Base-by-base conservation (phyloP, 1,140 invertebrate genomes). In the Chymomyza costata region DNA sequence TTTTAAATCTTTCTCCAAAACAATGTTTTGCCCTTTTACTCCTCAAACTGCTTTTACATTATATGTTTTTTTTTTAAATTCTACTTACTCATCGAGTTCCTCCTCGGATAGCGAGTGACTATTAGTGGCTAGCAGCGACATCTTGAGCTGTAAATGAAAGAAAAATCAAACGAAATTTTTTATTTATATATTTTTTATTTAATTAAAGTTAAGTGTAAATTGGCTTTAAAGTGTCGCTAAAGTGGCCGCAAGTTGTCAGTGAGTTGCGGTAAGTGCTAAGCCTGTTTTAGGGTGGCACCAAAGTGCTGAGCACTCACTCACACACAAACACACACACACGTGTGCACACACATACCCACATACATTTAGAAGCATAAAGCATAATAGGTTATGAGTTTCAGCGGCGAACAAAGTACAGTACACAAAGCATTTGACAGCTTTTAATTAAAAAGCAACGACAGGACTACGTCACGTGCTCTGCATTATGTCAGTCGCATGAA, bases 51-150 rank as follows among this genome's bases (percentile, higher is more conserved):
- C n/a, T n/a, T n/a, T n/a, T n/a, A n/a, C n/a, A n/a, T n/a, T 28
- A 28, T 28, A 28, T 38, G 18, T 19, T 16, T 37, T 31, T 6
- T 31, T 16, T 28, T 28, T 32, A 16, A 8, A 8, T 17, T 40
- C 28, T 62, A 88, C 87, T 88, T 83, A 88, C 87, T 88, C 87
- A 65, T 88, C 87, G 47, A 85, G 58, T 68, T 87, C 87, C 70
- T 88, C 87, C 54, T 88, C 87, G n/a, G 86, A 87, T 6, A 87
- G 60, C 39, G 86, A 87, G 66, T 86, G 60, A 52, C 76, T 85
- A 41, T 82, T 81, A 31, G 43, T 60, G 11, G 61, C 28, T 25
- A 82, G 50, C 34, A 82, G 55, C 43, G 82, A 85, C 80, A 85
- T 84, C 51, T 62, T 85, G 53, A 28, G 46, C 35, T 43, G 40